Conservation (phyloP, 1,140 invertebrate genomes). For the Saccostrea glomerata region DNA sequence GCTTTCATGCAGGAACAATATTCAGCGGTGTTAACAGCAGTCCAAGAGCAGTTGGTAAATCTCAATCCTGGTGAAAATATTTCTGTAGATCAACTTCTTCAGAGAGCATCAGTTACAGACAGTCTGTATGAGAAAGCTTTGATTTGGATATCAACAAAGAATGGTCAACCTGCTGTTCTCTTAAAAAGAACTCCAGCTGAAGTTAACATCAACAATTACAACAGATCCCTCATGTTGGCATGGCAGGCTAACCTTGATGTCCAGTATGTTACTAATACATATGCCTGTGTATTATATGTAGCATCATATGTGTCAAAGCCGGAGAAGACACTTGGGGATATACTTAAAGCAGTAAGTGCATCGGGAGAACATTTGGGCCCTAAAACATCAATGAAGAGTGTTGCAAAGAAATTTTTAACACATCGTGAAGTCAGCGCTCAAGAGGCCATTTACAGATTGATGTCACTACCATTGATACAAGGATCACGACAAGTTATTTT, state of each 20-base stretch:
- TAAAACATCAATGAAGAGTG: not conserved
- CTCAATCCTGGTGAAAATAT: not conserved
- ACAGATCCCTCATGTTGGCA: conserved; percentile 13
- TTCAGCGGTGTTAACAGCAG: not conserved
- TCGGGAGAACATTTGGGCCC: not conserved
- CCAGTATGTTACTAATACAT: conserved; percentile 51
- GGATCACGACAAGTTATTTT: conserved; percentile 44
- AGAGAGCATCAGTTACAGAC: not conserved
- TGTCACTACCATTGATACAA: conserved; percentile 40
- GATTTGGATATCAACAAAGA: conserved; percentile 27
- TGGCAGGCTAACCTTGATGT: conserved; percentile 56
- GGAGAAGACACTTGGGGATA: conserved; percentile 31
- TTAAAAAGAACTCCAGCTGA: conserved; percentile 39
- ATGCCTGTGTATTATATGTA: conserved; percentile 53
- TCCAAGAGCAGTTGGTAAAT: not conserved
- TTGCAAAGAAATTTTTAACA: conserved; percentile 41
- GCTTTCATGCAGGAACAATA: not conserved
- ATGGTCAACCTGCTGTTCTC: conserved; percentile 38
- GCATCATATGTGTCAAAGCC: conserved; percentile 44
- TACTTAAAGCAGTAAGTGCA: not conserved
- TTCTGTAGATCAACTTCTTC: not conserved
- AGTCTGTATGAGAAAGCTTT: conserved; percentile 33
- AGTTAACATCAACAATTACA: conserved; percentile 38
- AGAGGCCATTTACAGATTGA: conserved; percentile 45
- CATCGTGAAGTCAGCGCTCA: conserved; percentile 45